Conservation (phyloP, 2,888 invertebrate genomes). For the Chaitophorus viminalis region DNA sequence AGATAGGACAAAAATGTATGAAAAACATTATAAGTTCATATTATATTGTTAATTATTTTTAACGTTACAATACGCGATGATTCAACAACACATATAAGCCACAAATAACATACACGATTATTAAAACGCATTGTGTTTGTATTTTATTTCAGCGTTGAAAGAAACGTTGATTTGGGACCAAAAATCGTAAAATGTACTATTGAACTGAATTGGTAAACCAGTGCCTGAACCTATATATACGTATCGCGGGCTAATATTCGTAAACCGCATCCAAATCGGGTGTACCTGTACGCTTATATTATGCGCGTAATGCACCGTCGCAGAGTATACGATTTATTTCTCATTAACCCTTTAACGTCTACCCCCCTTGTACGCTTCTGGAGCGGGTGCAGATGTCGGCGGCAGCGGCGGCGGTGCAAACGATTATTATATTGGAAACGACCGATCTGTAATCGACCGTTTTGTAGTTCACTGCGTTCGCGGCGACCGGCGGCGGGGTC, state of each 20-base stretch:
- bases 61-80: too few relatives aligned
- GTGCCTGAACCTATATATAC: neutral
- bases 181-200: too few relatives aligned
- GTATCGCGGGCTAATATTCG: conserved; percentile 14
- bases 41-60: too few relatives aligned
- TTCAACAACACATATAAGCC: too few relatives aligned
- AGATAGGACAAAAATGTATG: too few relatives aligned
- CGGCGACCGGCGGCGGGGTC: neutral
- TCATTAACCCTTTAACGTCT: neutral
- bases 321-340: neutral
- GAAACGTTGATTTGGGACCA: too few relatives aligned
- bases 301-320: neutral
- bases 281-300: too few relatives aligned
- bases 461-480: conserved; percentile 11
- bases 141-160: too few relatives aligned
- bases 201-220: too few relatives aligned
- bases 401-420: neutral
- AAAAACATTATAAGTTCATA: too few relatives aligned
- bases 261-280: conserved; percentile 46
- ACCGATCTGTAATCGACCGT: conserved; percentile 41
- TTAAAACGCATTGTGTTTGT: too few relatives aligned
- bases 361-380: conserved; percentile 1
- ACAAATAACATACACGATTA: too few relatives aligned
- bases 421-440: conserved; percentile 56
- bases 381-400: conserved; percentile 30